Conservation (phyloP, 53 echinoderm and acorn worm species). For the Paelopatides confundens region DNA sequence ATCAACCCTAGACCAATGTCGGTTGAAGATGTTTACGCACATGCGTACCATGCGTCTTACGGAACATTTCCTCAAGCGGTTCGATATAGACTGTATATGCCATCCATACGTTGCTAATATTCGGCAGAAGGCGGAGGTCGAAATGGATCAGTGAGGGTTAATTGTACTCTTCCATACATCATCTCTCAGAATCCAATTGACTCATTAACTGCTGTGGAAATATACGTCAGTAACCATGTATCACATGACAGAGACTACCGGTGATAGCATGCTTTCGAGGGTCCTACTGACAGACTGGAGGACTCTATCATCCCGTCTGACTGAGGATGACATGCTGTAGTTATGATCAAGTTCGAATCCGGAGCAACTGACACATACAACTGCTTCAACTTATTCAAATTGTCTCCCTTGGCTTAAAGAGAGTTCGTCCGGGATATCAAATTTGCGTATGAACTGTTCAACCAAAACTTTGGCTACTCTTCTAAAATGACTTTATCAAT, state of each 20-base stretch:
- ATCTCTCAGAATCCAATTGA: neutral
- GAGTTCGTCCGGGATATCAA: slow-evolving; percentile 10
- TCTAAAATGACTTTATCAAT: no score
- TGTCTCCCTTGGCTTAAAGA: slow-evolving; percentile 3
- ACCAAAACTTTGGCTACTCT: neutral
- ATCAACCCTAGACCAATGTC: neutral
- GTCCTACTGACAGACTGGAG: neutral
- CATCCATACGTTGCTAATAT: no score
- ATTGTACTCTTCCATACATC: neutral
- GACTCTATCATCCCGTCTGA: slow-evolving; percentile 8
- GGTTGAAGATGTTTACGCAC: neutral
- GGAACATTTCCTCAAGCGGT: neutral
- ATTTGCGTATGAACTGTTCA: neutral
- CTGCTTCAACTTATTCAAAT: neutral
- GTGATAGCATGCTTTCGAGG: neutral
- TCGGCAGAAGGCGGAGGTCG: no score
- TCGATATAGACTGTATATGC: neutral
- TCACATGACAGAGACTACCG: neutral
- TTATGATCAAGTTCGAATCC: neutral
- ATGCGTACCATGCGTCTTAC: neutral
- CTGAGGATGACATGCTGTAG: slow-evolving; percentile 6
- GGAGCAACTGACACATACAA: neutral
- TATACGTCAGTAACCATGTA: neutral
- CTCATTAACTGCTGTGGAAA: neutral
- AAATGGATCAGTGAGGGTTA: neutral